These are phyloP conservation scores for Drosophila limbata DNA, from an alignment of 2,888 invertebrate genomes.

Conservation along the genomic window DNA sequence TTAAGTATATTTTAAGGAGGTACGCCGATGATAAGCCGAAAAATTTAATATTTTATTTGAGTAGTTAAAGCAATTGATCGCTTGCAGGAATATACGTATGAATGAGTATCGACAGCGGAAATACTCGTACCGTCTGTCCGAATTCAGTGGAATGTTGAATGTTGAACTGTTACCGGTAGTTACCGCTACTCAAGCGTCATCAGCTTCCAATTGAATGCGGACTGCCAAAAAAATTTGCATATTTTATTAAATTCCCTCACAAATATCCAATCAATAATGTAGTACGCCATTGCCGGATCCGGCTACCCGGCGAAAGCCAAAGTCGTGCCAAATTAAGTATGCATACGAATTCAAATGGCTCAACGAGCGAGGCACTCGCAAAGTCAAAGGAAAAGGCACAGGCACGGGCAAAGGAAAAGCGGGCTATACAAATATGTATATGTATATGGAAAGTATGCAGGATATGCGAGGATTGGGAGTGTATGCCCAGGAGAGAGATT, in stretches of 20 bases:
- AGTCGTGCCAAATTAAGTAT: slow-evolving; percentile 76
- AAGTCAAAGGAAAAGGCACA: slow-evolving; percentile 32
- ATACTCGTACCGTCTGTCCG: background rate
- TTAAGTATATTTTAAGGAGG: background rate
- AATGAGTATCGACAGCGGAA: background rate
- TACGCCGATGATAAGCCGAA: background rate
- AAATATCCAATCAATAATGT: slow-evolving; percentile 81
- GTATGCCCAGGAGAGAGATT: slow-evolving; percentile 72
- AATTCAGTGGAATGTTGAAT: slow-evolving; percentile 9
- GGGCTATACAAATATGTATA: slow-evolving; percentile 37
- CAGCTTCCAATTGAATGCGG: slow-evolving; percentile 60
- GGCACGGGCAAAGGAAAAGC: slow-evolving; percentile 37
- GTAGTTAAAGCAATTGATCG: background rate
- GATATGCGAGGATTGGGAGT: slow-evolving; percentile 30
- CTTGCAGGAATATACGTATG: background rate
- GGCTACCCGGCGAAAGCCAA: slow-evolving; percentile 46
- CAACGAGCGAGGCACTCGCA: slow-evolving; percentile 28
- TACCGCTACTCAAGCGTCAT: slow-evolving; percentile 44
- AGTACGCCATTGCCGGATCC: slow-evolving; percentile 67
- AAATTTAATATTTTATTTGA: no score
- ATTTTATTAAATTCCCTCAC: slow-evolving; percentile 79
- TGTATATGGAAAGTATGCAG: slow-evolving; percentile 32
- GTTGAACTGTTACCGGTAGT: slow-evolving; percentile 35
- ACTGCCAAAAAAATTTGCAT: slow-evolving; percentile 72
- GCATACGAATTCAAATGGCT: slow-evolving; percentile 80